Percentiles rank a stretch among this genome's conserved stretches.
These are phyloP conservation scores for Myathropa florea DNA, from an alignment of 2,888 invertebrate genomes.

Conservation along the genomic window DNA sequence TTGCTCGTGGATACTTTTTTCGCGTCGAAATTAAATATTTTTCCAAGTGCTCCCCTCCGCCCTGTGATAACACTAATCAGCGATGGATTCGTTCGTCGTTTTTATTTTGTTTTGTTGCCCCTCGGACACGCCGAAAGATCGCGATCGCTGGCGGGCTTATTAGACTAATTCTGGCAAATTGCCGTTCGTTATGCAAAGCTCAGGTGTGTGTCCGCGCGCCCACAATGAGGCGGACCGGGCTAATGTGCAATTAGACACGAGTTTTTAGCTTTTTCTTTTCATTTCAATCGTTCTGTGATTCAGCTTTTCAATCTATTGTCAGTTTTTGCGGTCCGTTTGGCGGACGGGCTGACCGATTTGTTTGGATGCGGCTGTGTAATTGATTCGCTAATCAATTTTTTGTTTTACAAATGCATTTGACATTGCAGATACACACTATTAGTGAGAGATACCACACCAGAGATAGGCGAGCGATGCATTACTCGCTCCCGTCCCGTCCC, in stretches of 20 bases:
- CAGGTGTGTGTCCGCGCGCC: background rate
- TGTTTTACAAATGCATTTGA: constrained; percentile 52
- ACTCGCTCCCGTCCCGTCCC: constrained; percentile 3
- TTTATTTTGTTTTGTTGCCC: constrained; percentile 17
- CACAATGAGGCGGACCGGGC: constrained; percentile 25
- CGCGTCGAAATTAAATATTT: constrained; percentile 42
- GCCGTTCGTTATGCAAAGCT: constrained; percentile 46
- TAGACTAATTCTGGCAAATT: constrained; percentile 63
- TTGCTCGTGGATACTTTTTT: constrained; percentile 7
- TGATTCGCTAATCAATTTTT: constrained; percentile 46
- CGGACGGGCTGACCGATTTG: constrained; percentile 7
- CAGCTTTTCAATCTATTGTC: constrained; percentile 17
- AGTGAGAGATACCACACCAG: background rate
- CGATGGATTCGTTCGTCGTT: background rate
- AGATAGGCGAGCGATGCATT: background rate
- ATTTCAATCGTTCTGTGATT: background rate
- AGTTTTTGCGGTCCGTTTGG: background rate
- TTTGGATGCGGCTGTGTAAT: constrained; percentile 21
- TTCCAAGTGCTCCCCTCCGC: constrained; percentile 23
- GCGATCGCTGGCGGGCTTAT: constrained; percentile 40
- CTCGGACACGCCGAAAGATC: constrained; percentile 25
- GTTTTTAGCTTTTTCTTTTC: constrained; percentile 14
- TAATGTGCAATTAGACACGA: constrained; percentile 56
- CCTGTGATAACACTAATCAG: constrained; percentile 42
- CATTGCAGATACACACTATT: constrained; percentile 4